These are phyloP conservation scores for Ptyas mucosa DNA, from an alignment of 2,113 vertebrate species.

Conservation along the genomic window DNA sequence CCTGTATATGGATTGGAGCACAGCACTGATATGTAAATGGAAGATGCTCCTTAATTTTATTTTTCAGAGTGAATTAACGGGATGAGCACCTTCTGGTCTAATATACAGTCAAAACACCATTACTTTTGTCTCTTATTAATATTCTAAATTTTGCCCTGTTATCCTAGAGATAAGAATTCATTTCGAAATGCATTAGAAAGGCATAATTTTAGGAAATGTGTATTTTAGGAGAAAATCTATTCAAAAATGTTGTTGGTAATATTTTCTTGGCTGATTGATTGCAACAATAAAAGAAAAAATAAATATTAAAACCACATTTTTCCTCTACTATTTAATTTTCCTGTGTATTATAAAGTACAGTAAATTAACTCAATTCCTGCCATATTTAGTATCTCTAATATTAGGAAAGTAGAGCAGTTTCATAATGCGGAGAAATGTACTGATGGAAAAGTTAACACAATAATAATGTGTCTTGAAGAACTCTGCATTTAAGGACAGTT, in stretches of 20 bases:
- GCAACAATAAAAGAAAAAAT: not conserved
- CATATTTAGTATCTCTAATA: not conserved
- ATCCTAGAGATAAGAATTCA: not conserved
- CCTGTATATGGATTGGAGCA: not conserved
- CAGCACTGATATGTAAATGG: not conserved
- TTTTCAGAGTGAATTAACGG: not conserved
- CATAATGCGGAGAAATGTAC: not conserved
- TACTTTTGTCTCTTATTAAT: not conserved
- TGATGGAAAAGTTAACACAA: not conserved
- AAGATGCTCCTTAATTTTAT: not conserved
- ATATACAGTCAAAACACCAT: not conserved
- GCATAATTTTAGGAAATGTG: not conserved
- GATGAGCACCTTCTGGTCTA: conserved; percentile 27
- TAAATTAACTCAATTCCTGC: not conserved
- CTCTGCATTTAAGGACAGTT: not conserved
- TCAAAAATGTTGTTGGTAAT: not conserved
- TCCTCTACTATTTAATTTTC: not conserved
- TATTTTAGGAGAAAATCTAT: not conserved
- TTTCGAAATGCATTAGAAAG: not conserved
- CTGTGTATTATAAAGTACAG: not conserved
- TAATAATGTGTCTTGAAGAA: not conserved
- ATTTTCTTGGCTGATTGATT: not conserved
- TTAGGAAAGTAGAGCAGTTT: not conserved
- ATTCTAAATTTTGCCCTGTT: not conserved
- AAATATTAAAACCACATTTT: not conserved